Evolutionary conservation across 2,113 vertebrate genomes (phyloP), one percentile per base, ranked within the genome.

Genomic region (Gambusia holbrooki): DNA sequence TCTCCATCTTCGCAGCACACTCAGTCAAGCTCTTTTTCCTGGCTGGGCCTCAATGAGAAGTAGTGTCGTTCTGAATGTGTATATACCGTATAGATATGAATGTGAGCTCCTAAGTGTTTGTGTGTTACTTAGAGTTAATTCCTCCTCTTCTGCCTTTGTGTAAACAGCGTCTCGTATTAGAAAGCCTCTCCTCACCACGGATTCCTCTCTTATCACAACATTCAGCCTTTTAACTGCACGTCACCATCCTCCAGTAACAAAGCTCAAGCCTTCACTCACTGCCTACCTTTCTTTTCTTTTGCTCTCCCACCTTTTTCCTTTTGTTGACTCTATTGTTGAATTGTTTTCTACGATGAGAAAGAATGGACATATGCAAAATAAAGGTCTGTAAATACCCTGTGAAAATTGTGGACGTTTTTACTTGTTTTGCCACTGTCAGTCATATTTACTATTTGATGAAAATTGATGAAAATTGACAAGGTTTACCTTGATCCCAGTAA

Each of bases 11-110:
- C 76, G 73, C 78, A 76, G 67, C 83, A 28, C 83, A 60, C 82
- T 85, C 77, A 83, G 83, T 87, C 85, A 84, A 81, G 81, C 86
- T 91, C 70, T 76, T 61, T 89, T 89, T 87, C 84, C 85, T 89
- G 75, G 83, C 87, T 45, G 78, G 84, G 80, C 75, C 85, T 91
- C 73, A 83, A 62, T 69, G 79, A 90, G 82, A 72, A 75, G 81
- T 78, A 77, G 85, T 84, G 84, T 89, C 80, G 71, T 66, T 42
- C 54, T 74, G 81, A 84, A 40, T 81, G 67, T 58, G 17, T 58
- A 3, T n/a, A 58, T 25, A 5, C 1, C 17, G 17, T 15, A 54
- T n/a, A n/a, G 17, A 58, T 58, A 58, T 58, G 25, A 32, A 54
- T 14, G 69, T 32, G 68, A 48, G 60, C 60, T 32, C 11, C 3